Evolutionary conservation across 2,888 invertebrate species (phyloP), one percentile per base, ranked within the genome.

Genomic region (Halictus quadricinctus): DNA sequence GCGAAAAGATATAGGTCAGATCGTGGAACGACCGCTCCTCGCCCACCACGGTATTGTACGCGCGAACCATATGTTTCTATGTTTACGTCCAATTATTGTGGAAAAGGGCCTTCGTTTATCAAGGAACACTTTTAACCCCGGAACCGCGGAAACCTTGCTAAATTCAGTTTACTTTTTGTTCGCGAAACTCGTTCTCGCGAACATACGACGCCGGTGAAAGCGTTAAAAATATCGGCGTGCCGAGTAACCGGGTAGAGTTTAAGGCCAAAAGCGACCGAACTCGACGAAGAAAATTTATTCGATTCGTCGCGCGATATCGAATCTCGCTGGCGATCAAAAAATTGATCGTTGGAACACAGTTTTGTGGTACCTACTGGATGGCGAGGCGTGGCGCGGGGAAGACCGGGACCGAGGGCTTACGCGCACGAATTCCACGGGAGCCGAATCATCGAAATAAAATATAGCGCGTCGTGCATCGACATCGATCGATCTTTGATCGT

Each of bases 371-470:
- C 36, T 36, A 36, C 36, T 36, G 36, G n/a, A n/a, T n/a, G n/a
- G n/a, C 29, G 29, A 29, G 29, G 29, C 29, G 29, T 1, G 29
- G 6, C 50, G 50, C 7, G 18, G 50, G 1, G 18, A 7, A 7
- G 18, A 7, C 2, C 21, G 54, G 54, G 21, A 54, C 0, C 21
- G 54, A 8, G 21, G 4, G 41, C 41, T 66, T 36, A 36, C 36
- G 70, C 60, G 75, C 76, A 29, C 73, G 83, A 83, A 86, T 54
- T 89, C 81, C 89, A 72, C 15, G 48, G 13, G 41, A 58, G 29
- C 64, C 82, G 89, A 86, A 86, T 88, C 89, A 86, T 86, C 86
- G 79, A 58, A 79, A 77, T 74, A 76, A 81, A 87, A 82, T 70
- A 85, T 83, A 72, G 36, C 41, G 41, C 54, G 13, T 80, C 73